These are phyloP conservation scores for Okamejei kenojei DNA, from an alignment of 2,797 vertebrate genomes.

Conservation along the genomic window DNA sequence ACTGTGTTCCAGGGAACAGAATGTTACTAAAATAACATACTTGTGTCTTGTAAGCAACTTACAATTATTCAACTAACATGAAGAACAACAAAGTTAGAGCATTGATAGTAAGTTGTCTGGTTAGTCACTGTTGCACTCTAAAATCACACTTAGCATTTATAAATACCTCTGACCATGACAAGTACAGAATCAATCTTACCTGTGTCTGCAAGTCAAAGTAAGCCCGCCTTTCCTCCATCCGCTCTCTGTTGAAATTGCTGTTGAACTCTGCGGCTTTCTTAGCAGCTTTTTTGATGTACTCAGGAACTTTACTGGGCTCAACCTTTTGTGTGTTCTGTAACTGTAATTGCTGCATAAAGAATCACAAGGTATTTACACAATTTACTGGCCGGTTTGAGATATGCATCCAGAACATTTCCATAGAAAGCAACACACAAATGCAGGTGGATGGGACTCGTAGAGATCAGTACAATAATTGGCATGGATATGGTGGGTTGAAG, in stretches of 20 bases:
- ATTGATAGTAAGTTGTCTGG: too few species aligned
- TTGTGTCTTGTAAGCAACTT: background rate
- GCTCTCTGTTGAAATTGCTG: constrained; percentile 90
- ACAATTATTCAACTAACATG: background rate
- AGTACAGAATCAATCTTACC: constrained; percentile 56
- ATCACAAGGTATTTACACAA: background rate
- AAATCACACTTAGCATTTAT: background rate
- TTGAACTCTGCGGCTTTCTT: constrained; percentile 97
- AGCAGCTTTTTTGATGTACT: constrained; percentile 97
- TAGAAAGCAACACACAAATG: too few species aligned
- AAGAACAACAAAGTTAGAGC: background rate
- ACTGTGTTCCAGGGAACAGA: background rate
- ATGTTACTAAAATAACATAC: background rate
- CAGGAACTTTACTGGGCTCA: constrained; percentile 95
- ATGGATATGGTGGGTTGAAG: too few species aligned
- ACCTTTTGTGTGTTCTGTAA: constrained; percentile 95
- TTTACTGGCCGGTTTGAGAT: too few species aligned
- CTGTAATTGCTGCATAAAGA: constrained; percentile 82
- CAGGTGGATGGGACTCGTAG: too few species aligned
- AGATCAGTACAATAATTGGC: too few species aligned
- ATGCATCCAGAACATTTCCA: too few species aligned
- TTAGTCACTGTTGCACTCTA: background rate
- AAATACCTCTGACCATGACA: background rate
- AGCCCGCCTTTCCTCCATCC: constrained; percentile 95
- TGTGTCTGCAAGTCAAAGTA: constrained; percentile 98